Percentiles rank a stretch among this genome's conserved stretches.
These are phyloP conservation scores for Ctenosaura bakeri DNA, from an alignment of 2,797 vertebrate species.

Conservation along the genomic window DNA sequence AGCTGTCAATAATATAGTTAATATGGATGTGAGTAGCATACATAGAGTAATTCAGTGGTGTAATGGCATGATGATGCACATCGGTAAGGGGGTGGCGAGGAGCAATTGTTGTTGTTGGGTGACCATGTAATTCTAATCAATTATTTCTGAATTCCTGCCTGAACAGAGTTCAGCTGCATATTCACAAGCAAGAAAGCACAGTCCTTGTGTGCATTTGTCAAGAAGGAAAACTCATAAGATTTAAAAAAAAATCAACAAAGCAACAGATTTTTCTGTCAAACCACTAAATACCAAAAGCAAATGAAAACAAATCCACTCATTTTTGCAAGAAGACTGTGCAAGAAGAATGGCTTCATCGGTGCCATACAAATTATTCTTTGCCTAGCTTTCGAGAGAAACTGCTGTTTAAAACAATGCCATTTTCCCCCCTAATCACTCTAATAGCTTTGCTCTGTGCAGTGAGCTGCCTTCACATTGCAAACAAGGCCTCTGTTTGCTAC, in stretches of 20 bases:
- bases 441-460: slow-evolving; percentile 54
- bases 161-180: not conserved
- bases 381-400: slow-evolving; percentile 52
- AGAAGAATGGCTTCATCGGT: slow-evolving; percentile 39
- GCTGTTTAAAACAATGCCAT: slow-evolving; percentile 47
- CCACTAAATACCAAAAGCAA: not conserved
- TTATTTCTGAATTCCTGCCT: not conserved
- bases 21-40: too few relatives aligned
- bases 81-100: too few relatives aligned
- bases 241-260: not conserved
- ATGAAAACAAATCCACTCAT: slow-evolving; percentile 20
- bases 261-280: not conserved
- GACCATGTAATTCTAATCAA: not conserved
- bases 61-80: not conserved
- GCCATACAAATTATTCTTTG: slow-evolving; percentile 25
- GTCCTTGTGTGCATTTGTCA: not conserved
- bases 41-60: too few relatives aligned
- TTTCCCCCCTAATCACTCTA: slow-evolving; percentile 60
- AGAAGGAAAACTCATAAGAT: not conserved
- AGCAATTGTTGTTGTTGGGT: not conserved
- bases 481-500: slow-evolving; percentile 36
- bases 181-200: not conserved
- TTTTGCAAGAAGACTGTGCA: slow-evolving; percentile 34
- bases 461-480: not conserved
- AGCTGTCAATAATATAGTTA: too few relatives aligned